Evolutionary conservation across 2,113 vertebrate genomes (phyloP), one percentile per base, ranked within the genome.

Genomic region (Anas platyrhynchos): DNA sequence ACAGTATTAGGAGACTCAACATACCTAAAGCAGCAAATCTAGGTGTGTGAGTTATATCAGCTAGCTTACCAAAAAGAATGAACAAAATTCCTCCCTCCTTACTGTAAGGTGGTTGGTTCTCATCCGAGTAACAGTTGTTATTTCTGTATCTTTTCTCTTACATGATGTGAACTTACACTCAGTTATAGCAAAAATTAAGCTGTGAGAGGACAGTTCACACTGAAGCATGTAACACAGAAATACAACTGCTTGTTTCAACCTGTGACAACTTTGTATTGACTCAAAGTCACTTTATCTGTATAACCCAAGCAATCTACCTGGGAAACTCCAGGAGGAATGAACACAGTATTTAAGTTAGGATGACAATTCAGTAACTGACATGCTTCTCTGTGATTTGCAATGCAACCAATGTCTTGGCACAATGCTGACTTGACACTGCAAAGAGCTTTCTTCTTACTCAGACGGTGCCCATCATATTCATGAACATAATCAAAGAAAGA

Each of bases 171-270:
- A 8, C 31, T 67, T 79, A 32, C 26, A 41, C 23, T n/a, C 15
- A 41, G 44, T 48, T 66, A 77, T 34, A 67, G 25, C 13, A 62
- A 8, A 54, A 27, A 8, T 58, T 44, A 17, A 32, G 65, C 5
- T 69, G 41, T 2, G 8, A 56, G 74, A 55, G 20, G 29, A 29
- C 23, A 68, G 29, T 13, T 48, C 65, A 73, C 15, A 34, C 25
- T 12, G 27, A 52, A 75, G 79, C 10, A 25, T 0, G 0, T 3
- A 46, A 74, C 23, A 62, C 0, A 31, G 58, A 82, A 86, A 83
- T 21, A 46, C 2, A 81, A 43, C 43, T 27, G 16, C 8, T 65
- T 26, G 11, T 36, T 82, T 87, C 69, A 55, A 2, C 16, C 61
- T 22, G 34, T 25, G 56, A 9, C 29, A 56, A 26, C 43, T 54